Conservation (phyloP, 1,140 invertebrate genomes). For the Mycetomoellerius zeteki region DNA sequence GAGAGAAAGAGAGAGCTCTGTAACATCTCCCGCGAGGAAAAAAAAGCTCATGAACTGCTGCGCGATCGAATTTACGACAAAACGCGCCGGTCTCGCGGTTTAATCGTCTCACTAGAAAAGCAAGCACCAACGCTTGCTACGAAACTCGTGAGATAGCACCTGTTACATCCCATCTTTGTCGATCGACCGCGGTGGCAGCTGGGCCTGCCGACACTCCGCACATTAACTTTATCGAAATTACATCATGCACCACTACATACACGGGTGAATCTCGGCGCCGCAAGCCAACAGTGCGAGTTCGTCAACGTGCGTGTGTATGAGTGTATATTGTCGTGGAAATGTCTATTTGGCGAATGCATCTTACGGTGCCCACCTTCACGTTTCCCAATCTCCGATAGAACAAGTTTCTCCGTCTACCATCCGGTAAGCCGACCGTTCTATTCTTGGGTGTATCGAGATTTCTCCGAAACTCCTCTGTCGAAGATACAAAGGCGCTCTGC, state of each 20-base stretch:
- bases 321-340: slow-evolving; percentile 48
- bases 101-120: slow-evolving; percentile 62
- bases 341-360: slow-evolving; percentile 66
- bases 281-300: neutral
- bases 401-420: slow-evolving; percentile 38
- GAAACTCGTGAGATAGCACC: slow-evolving; percentile 78
- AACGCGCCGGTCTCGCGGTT: slow-evolving; percentile 42
- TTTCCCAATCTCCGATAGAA: slow-evolving; percentile 54
- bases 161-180: slow-evolving; percentile 77
- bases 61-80: slow-evolving; percentile 20
- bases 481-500: slow-evolving; percentile 38
- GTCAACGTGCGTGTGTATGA: neutral
- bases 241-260: slow-evolving; percentile 71
- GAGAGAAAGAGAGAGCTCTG: neutral
- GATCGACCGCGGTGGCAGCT: slow-evolving; percentile 74
- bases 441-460: slow-evolving; percentile 56
- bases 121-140: slow-evolving; percentile 45
- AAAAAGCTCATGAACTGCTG: slow-evolving; percentile 13
- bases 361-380: slow-evolving; percentile 57
- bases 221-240: slow-evolving; percentile 83
- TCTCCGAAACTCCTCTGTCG: slow-evolving; percentile 46
- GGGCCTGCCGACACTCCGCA: slow-evolving; percentile 70
- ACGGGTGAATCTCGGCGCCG: slow-evolving; percentile 12
- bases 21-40: neutral
- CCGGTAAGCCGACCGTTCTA: slow-evolving; percentile 26